Evolutionary conservation across 1,140 invertebrate species (phyloP), one percentile per base, ranked within the genome.

Genomic region (Dendrolimus kikuchii): DNA sequence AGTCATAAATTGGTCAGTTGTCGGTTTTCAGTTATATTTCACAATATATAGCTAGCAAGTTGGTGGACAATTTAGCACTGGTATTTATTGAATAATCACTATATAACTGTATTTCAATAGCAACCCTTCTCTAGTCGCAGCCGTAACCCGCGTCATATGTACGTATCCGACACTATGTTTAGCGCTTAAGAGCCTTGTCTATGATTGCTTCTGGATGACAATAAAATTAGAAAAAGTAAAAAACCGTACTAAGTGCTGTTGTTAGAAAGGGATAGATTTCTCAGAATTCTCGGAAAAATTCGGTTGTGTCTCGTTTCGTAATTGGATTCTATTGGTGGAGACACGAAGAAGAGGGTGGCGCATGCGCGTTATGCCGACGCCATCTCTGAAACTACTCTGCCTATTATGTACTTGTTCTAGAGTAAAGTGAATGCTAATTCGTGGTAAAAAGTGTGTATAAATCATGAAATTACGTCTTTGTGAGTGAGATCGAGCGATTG

Each of bases 291-390:
- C 63, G 60, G 64, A 68, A 66, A 55, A 67, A 70, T 69, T 77
- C 73, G 71, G 74, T 74, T 70, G 53, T 51, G 61, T 62, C 59
- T 76, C 68, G 64, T 74, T 62, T 66, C 64, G 61, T 69, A 62
- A 73, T 67, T 60, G 48, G 50, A 60, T 72, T 74, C 74, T 61
- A 83, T 83, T 85, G 79, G 78, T 61, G 40, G 65, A 69, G 50
- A 69, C 59, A 59, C 59, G 59, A 3, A 23, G 23, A 72, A 77
- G 76, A 82, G 76, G 81, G 82, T 86, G 81, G 81, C 83, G 83
- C 86, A 86, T 88, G 86, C 86, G 86, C 82, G 80, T 81, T 86
- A 68, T 74, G 81, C 77, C 84, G 86, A 88, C 86, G 86, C 86
- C 86, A 88, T 88, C 83, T 86, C 79, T 81, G 61, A 73, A 79